phyloP scores from a whole-genome alignment of 2,113 vertebrate genomes.

The Epinephelus lanceolatus region DNA sequence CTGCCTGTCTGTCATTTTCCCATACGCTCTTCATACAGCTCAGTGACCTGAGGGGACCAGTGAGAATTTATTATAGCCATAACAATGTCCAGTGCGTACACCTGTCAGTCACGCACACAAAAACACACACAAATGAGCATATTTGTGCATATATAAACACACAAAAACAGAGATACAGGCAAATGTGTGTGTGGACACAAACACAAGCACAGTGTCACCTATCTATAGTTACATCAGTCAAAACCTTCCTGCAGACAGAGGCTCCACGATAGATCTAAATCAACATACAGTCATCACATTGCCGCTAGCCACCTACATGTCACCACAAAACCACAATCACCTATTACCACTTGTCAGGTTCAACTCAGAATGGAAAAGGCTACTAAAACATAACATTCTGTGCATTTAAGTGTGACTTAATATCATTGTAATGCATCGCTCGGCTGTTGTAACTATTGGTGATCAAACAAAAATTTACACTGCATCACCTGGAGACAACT shows the following conservation, averaged over 20 bases:
- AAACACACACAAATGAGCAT: not conserved
- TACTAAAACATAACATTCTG: not conserved
- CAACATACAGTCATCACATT: conserved; percentile 9
- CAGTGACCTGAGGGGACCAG: conserved; percentile 30
- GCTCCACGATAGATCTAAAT: conserved; percentile 38
- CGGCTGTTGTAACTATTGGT: not conserved
- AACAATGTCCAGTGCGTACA: conserved; percentile 34
- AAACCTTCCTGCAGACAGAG: not conserved
- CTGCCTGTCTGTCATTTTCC: conserved; percentile 41
- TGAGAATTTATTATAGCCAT: conserved; percentile 41
- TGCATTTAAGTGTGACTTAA: not conserved
- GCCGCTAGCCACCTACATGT: not conserved
- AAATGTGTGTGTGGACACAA: not conserved
- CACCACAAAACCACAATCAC: not conserved
- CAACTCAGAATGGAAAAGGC: conserved; percentile 35
- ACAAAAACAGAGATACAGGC: not conserved
- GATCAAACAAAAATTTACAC: not conserved
- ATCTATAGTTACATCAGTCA: conserved; percentile 25
- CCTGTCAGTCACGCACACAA: conserved; percentile 34
- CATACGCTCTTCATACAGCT: conserved; percentile 9
- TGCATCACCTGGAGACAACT: not conserved
- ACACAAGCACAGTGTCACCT: conserved; percentile 19
- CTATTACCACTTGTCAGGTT: conserved; percentile 30
- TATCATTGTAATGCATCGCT: not conserved
- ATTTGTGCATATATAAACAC: not conserved